Evolutionary conservation across 2,888 invertebrate species (phyloP), one percentile per base, ranked within the genome.

Genomic region (Dexiosoma caninum): DNA sequence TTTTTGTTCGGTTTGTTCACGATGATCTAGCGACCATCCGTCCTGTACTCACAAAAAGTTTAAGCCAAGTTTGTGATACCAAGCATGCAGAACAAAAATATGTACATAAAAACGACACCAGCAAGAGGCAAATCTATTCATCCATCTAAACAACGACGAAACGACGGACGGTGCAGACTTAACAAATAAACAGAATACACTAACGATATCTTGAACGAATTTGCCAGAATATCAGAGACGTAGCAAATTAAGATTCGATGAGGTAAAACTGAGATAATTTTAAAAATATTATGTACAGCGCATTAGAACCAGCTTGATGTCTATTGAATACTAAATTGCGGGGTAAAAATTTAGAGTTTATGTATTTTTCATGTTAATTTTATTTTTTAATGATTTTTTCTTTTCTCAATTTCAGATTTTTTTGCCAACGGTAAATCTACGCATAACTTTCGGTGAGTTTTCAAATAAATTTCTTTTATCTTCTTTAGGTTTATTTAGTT

Each of bases 51-150:
- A 23, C 59, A 71, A 42, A 66, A 32, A 55, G 46, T 71, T 60
- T 67, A 71, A 80, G 76, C 80, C 80, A 76, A 80, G 80, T 64
- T 80, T 80, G 66, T 80, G 75, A 62, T 74, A 53, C 53, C 60
- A 69, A 62, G 44, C 62, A 53, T 70, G 30, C 6, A 66, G 51
- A 16, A n/a, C n/a, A 21, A 53, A 5, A 64, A 55, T 27, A 27
- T n/a, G n/a, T n/a, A 40, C 21, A 21, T 40, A 14, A 30, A 44
- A 71, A 71, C 53, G 53, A 66, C 66, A 59, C 70, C 74, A 70
- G 42, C 40, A 75, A 59, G 55, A 79, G 51, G 51, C 35, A 71
- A 76, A 76, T 80, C 76, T 71, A 80, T 76, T 49, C 60, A 80
- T 60, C 71, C 66, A 76, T 76, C 71, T 71, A 57, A 60, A 44